A percentile compares a stretch with the other conserved stretches of the same genome.
Evolutionary conservation across 2,888 invertebrate species (phyloP).

Genomic region (Euplagia quadripunctaria): DNA sequence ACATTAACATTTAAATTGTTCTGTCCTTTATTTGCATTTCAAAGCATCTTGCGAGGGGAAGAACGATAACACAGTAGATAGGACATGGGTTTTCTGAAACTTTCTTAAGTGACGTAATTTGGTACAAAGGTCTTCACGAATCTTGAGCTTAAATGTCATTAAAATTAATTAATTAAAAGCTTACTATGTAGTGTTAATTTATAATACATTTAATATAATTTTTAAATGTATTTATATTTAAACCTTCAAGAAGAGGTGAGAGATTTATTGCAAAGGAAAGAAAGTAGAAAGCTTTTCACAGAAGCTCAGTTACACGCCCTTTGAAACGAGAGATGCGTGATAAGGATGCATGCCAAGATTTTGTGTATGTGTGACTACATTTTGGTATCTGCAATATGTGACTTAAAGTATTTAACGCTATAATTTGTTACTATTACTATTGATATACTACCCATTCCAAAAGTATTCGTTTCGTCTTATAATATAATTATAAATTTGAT

Average conservation of each 20-base stretch:
- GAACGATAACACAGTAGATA: conserved; percentile 54
- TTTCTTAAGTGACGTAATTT: conserved; percentile 4
- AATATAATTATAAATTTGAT: neutral
- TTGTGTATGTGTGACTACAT: too few species aligned
- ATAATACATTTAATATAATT: neutral
- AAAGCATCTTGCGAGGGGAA: conserved; percentile 61
- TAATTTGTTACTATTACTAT: neutral
- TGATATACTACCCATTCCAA: neutral
- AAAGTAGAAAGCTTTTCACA: too few species aligned
- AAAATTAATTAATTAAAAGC: neutral
- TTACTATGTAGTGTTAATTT: neutral
- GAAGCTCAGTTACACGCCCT: too few species aligned
- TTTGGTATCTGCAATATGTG: neutral
- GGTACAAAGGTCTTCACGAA: neutral
- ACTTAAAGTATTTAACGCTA: neutral
- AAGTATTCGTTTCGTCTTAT: neutral
- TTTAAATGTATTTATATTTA: neutral
- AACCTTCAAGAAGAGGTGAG: too few species aligned
- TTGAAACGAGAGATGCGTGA: too few species aligned
- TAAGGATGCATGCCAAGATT: too few species aligned
- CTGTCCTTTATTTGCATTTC: conserved; percentile 79
- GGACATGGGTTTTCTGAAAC: conserved; percentile 32
- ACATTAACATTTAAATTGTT: conserved; percentile 84
- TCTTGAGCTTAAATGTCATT: neutral
- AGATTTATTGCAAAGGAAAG: too few species aligned